These are phyloP conservation scores for Chelmon rostratus DNA, from an alignment of 2,797 vertebrate genomes.

Conservation along the genomic window DNA sequence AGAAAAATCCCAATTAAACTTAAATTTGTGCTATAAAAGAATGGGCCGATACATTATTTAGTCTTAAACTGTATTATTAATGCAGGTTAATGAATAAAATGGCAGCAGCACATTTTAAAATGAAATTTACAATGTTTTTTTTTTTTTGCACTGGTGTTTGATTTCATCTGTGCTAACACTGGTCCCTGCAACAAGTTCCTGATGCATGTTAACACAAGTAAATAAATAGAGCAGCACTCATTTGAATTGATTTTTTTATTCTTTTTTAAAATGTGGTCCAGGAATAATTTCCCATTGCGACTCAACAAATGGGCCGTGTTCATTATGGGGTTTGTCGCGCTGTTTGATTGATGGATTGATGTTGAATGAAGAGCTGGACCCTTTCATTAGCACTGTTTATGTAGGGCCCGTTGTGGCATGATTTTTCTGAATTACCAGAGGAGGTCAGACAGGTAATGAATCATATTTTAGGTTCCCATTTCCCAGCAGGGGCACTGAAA, in stretches of 20 bases:
- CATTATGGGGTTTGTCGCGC: constrained; percentile 9
- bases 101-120: constrained; percentile 35
- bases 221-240: constrained; percentile 53
- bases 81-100: constrained; percentile 74
- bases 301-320: constrained; percentile 25
- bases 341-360: constrained; percentile 45
- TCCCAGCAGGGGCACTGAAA: neutral
- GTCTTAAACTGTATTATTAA: constrained; percentile 74
- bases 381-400: constrained; percentile 6
- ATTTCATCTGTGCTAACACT: neutral
- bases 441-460: neutral
- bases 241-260: constrained; percentile 47
- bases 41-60: constrained; percentile 67
- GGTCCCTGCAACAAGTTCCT: neutral
- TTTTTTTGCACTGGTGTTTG: constrained; percentile 2
- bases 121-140: constrained; percentile 23
- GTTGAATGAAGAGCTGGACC: constrained; percentile 20
- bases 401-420: neutral
- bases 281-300: constrained; percentile 17
- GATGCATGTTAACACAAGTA: constrained; percentile 1
- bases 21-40: constrained; percentile 59
- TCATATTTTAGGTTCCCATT: constrained; percentile 1
- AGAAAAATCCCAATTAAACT: constrained; percentile 67
- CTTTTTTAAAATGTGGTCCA: constrained; percentile 1
- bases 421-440: constrained; percentile 2